These are phyloP conservation scores for Pseudomyrmex dendroicus DNA, from an alignment of 1,140 invertebrate species.

Conservation along the genomic window DNA sequence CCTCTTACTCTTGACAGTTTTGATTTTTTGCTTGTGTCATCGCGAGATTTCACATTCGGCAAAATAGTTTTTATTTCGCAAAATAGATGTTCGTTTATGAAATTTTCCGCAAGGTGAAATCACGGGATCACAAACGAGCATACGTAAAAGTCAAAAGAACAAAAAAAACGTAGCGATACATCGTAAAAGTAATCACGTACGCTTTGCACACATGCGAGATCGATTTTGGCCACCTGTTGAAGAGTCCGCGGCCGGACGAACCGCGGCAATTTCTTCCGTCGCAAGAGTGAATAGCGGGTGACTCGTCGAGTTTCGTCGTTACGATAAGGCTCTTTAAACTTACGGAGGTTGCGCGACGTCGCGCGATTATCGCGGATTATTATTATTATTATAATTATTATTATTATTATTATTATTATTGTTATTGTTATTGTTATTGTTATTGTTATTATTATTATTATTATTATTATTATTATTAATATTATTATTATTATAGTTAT, in stretches of 20 bases:
- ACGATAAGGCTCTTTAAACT: background rate
- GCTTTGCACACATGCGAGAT: conserved; percentile 11
- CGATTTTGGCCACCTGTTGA: conserved; percentile 75
- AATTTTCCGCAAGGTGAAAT: background rate
- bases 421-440: background rate
- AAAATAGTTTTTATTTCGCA: background rate
- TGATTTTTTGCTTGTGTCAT: background rate
- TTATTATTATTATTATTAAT: background rate
- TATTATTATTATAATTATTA: background rate
- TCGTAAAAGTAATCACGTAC: conserved; percentile 27
- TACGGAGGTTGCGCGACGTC: background rate
- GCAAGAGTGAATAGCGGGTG: background rate
- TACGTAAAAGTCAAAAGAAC: background rate
- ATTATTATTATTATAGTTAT: background rate
- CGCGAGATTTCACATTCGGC: background rate
- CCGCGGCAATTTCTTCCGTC: conserved; percentile 18
- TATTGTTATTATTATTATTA: no score
- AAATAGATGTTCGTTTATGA: background rate
- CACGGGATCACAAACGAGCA: background rate
- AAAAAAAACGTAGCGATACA: background rate
- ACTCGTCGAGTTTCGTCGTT: background rate
- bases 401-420: background rate
- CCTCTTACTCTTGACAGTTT: background rate
- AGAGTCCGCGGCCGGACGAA: conserved; percentile 13
- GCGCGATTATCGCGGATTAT: background rate